phyloP scores from a whole-genome alignment of 2,113 vertebrate genomes.

The Steatornis caripensis region DNA sequence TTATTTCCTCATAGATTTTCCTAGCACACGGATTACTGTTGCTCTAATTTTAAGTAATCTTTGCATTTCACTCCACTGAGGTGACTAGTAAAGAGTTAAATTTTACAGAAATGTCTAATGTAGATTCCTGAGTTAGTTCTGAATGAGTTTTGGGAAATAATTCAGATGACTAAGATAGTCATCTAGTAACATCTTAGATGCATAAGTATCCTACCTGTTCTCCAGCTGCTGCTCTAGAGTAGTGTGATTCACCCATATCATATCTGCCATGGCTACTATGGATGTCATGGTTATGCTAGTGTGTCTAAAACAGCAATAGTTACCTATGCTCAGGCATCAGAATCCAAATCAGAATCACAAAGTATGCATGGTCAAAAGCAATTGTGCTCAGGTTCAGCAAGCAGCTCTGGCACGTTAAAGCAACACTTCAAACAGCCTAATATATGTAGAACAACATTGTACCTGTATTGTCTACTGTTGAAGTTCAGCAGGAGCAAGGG shows the following conservation, averaged over 20 bases:
- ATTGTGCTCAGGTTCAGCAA: not conserved
- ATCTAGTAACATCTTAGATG: not conserved
- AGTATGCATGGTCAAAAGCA: not conserved
- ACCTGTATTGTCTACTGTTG: not conserved
- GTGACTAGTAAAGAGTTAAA: fast-evolving
- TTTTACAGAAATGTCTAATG: not conserved
- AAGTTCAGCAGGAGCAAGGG: not conserved
- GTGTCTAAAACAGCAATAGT: not conserved
- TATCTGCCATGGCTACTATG: not conserved
- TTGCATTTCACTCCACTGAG: not conserved
- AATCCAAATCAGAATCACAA: not conserved
- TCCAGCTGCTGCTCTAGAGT: not conserved
- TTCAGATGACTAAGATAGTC: not conserved
- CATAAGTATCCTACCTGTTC: not conserved
- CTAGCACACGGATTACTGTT: not conserved
- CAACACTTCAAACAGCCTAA: not conserved
- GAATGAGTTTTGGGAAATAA: not conserved
- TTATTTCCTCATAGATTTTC: not conserved
- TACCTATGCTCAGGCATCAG: not conserved
- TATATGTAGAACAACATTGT: not conserved
- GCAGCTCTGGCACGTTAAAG: not conserved
- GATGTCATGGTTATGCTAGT: not conserved
- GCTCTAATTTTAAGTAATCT: not conserved
- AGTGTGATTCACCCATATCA: too few species aligned
- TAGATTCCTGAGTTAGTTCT: not conserved